Conservation (phyloP, 2,113 vertebrate genomes). For the Urocynchramus pylzowi region DNA sequence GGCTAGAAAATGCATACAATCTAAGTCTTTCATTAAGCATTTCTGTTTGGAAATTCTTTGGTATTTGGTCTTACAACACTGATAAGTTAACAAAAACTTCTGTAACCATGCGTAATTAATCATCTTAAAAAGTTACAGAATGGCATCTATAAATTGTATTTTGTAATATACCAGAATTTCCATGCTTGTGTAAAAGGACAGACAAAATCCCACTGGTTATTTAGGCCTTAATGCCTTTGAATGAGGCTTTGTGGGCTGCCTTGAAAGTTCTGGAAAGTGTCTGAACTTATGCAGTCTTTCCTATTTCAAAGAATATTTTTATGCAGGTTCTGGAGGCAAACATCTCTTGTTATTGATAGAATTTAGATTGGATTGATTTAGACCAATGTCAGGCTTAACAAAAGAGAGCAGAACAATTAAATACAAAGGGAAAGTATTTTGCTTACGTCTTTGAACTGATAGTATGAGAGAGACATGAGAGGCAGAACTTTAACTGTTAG, state of each 20-base stretch:
- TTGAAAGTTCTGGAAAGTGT: neutral
- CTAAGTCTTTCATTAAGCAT: neutral
- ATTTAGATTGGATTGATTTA: neutral
- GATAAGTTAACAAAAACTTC: neutral
- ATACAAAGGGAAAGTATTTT: neutral
- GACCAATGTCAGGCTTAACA: neutral
- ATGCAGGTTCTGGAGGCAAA: neutral
- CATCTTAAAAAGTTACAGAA: neutral
- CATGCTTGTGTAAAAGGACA: neutral
- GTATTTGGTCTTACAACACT: neutral
- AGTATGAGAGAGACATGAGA: neutral
- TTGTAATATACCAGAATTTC: neutral
- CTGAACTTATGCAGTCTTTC: neutral
- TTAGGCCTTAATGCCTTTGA: neutral
- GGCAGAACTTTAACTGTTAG: neutral
- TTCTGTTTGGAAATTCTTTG: neutral
- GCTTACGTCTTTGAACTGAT: neutral
- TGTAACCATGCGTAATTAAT: neutral
- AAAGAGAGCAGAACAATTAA: neutral
- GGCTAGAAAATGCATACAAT: neutral
- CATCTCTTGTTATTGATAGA: neutral
- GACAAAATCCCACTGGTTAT: neutral
- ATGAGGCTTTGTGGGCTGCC: neutral
- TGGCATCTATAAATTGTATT: neutral
- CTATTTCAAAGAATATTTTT: neutral